A percentile compares a stretch with the other conserved stretches of the same genome.
phyloP scores from a whole-genome alignment of 1,140 invertebrate genomes.

The Oedothorax gibbosus region DNA sequence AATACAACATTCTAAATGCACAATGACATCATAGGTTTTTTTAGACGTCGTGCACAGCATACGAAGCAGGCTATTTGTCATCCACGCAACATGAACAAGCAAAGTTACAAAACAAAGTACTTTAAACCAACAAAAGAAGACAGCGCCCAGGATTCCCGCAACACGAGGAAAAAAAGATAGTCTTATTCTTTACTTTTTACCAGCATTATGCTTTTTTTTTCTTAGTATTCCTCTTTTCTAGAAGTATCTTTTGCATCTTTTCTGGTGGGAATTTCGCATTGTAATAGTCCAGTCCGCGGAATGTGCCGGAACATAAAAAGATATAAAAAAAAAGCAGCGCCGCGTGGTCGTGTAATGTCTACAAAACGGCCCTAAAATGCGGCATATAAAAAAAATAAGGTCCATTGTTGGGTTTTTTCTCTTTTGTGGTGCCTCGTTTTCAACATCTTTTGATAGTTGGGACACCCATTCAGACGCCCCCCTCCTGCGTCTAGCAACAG shows the following conservation, averaged over 20 bases:
- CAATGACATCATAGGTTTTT: too few species aligned
- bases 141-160: too few species aligned
- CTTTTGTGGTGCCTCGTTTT: constrained; percentile 19
- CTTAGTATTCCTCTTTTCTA: background rate
- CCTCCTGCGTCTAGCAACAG: background rate
- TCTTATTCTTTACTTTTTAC: too few species aligned
- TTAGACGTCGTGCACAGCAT: too few species aligned
- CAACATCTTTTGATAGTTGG: constrained; percentile 7
- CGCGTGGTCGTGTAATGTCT: constrained; percentile 41
- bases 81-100: too few species aligned
- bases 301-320: constrained; percentile 4
- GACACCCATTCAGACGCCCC: constrained; percentile 11
- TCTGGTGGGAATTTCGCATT: constrained; percentile 2
- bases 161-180: too few species aligned
- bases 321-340: background rate
- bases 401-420: constrained; percentile 1
- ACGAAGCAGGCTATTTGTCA: too few species aligned
- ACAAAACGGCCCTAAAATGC: constrained; percentile 22
- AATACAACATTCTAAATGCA: too few species aligned
- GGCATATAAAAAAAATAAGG: background rate
- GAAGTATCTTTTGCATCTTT: constrained; percentile 20
- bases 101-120: too few species aligned
- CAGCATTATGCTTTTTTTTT: too few species aligned
- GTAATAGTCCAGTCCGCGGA: constrained; percentile 3
- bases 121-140: too few species aligned